Conservation (phyloP, 2,797 vertebrate genomes). For the Molossus alvarezi region DNA sequence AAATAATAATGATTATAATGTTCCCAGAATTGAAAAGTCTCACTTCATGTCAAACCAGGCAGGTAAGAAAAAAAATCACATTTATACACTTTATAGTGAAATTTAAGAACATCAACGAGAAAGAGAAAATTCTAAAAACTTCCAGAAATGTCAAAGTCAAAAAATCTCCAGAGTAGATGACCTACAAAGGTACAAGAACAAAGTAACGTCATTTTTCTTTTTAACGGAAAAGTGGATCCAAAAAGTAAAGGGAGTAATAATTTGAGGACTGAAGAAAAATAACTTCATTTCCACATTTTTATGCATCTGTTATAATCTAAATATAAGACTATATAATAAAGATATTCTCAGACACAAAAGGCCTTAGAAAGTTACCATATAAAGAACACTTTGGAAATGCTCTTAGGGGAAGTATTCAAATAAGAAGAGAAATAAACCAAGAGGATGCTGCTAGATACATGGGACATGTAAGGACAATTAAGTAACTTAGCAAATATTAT, state of each 20-base stretch:
- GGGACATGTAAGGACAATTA: not conserved
- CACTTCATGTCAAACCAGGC: conserved; percentile 24
- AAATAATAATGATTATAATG: conserved; percentile 53
- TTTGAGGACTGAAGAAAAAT: conserved; percentile 40
- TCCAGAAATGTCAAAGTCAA: not conserved
- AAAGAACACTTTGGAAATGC: not conserved
- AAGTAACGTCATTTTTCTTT: not conserved
- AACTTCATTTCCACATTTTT: conserved; percentile 2
- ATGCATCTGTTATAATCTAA: conserved; percentile 20
- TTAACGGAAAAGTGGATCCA: not conserved
- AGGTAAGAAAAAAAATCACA: not conserved
- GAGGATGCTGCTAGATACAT: not conserved
- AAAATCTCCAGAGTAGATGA: not conserved
- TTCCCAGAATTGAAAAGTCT: conserved; percentile 36
- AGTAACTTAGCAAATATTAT: not conserved
- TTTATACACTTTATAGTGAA: not conserved
- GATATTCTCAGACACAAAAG: conserved; percentile 10
- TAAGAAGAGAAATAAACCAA: conserved; percentile 37
- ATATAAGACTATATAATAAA: not conserved
- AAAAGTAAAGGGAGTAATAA: not conserved
- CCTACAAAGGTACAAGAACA: not conserved
- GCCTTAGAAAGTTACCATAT: not conserved
- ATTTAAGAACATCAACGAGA: conserved; percentile 13
- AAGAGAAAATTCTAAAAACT: conserved; percentile 50
- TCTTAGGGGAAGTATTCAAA: conserved; percentile 14